A percentile compares a stretch with the other conserved stretches of the same genome.
Conservation (phyloP, 2,797 vertebrate species). For the Argentina silus region DNA sequence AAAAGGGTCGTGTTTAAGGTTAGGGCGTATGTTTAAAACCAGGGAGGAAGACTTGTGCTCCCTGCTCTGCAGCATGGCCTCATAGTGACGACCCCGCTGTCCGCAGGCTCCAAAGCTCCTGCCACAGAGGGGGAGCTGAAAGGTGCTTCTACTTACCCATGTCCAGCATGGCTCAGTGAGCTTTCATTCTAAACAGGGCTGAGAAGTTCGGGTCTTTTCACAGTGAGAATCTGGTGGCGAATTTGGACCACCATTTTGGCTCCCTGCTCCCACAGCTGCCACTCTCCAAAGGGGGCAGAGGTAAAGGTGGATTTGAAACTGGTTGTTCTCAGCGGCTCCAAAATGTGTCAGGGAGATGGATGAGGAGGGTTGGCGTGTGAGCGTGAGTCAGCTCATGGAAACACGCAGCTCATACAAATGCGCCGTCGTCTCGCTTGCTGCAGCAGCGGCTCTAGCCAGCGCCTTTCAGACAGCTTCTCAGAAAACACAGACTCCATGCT, state of each 20-base stretch:
- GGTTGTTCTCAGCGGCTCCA: constrained; percentile 3
- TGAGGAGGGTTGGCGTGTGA: background rate
- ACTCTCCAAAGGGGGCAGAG: background rate
- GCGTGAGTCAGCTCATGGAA: constrained; percentile 33
- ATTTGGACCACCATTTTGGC: background rate
- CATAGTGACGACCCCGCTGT: background rate
- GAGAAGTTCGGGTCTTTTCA: background rate
- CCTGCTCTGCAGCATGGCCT: no score
- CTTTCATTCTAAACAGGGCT: background rate
- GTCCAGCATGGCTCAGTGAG: background rate
- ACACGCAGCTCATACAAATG: constrained; percentile 33
- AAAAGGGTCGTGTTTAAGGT: no score
- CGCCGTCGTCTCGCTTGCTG: constrained; percentile 7
- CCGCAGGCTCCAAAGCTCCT: background rate
- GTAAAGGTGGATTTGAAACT: background rate
- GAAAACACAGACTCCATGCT: background rate
- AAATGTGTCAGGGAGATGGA: background rate
- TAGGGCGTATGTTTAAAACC: no score
- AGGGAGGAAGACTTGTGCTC: no score
- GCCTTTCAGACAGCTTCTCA: background rate
- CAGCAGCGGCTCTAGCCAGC: background rate
- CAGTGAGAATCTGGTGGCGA: background rate
- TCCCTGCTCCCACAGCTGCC: constrained; percentile 14
- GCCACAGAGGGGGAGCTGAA: background rate
- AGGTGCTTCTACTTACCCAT: no score